phyloP scores from a whole-genome alignment of 2,113 vertebrate genomes.

The Elgaria multicarinata region DNA sequence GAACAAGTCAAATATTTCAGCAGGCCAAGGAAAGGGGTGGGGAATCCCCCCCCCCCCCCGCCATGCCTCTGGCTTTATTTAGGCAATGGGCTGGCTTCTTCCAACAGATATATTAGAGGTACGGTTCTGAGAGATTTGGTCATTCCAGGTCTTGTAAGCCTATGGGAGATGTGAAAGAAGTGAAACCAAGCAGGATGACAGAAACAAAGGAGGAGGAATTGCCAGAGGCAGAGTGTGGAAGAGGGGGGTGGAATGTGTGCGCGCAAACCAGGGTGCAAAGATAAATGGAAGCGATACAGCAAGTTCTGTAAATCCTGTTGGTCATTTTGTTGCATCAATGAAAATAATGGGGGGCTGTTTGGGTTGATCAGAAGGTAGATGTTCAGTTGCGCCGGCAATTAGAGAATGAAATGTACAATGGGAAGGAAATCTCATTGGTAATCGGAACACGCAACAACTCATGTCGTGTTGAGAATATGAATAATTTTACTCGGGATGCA shows the following conservation, averaged over 20 bases:
- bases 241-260: neutral
- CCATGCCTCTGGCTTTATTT: neutral
- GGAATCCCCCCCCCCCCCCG: no score
- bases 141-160: slow-evolving; percentile 25
- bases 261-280: neutral
- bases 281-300: neutral
- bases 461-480: neutral
- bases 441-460: neutral
- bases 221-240: neutral
- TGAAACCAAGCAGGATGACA: neutral
- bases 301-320: slow-evolving; percentile 3
- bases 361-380: slow-evolving; percentile 1
- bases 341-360: neutral
- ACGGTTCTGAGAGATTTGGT: neutral
- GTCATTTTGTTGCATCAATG: slow-evolving; percentile 14
- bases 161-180: slow-evolving; percentile 13
- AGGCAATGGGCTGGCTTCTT: neutral
- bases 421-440: neutral
- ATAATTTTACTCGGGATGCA: neutral
- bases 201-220: slow-evolving; percentile 34
- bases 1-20: neutral
- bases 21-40: no score
- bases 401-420: neutral
- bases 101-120: neutral
- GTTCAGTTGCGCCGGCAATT: neutral